Conservation (phyloP, 1,140 invertebrate genomes). For the Bradysia coprophila region DNA sequence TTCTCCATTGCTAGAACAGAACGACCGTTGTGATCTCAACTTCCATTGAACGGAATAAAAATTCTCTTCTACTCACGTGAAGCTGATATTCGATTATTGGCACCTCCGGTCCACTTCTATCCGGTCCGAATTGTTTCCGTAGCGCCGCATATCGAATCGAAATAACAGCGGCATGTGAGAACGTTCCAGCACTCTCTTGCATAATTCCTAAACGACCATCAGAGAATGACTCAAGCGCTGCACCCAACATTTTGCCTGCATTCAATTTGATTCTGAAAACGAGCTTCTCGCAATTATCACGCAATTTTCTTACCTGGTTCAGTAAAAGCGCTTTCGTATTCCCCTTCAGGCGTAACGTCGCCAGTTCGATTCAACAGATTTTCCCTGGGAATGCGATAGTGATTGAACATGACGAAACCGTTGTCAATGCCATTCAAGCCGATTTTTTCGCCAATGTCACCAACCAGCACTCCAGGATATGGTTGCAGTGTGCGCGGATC, state of each 20-base stretch:
- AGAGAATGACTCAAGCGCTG: constrained; percentile 70
- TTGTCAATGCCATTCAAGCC: constrained; percentile 82
- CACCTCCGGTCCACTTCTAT: constrained; percentile 42
- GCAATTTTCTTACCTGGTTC: too few relatives aligned
- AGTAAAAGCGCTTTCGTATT: constrained; percentile 58
- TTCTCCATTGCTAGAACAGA: constrained; percentile 88
- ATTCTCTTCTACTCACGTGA: too few relatives aligned
- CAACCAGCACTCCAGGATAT: constrained; percentile 47
- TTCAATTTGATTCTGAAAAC: too few relatives aligned
- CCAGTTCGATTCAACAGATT: constrained; percentile 72
- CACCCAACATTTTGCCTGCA: constrained; percentile 62
- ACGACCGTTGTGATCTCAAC: too few relatives aligned
- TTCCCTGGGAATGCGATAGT: constrained; percentile 65
- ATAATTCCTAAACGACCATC: constrained; percentile 57
- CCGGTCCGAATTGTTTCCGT: constrained; percentile 73
- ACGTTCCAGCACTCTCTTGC: constrained; percentile 45
- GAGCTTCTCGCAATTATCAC: too few relatives aligned
- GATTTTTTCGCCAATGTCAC: constrained; percentile 79
- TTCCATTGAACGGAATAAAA: too few relatives aligned
- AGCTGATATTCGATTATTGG: constrained; percentile 83
- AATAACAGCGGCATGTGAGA: constrained; percentile 58
- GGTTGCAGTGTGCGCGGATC: constrained; percentile 53
- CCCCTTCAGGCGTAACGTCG: constrained; percentile 67
- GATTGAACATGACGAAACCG: constrained; percentile 74
- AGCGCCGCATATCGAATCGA: constrained; percentile 80